These are phyloP conservation scores for Corbicula japonica DNA, from an alignment of 2,888 invertebrate genomes.

Conservation along the genomic window DNA sequence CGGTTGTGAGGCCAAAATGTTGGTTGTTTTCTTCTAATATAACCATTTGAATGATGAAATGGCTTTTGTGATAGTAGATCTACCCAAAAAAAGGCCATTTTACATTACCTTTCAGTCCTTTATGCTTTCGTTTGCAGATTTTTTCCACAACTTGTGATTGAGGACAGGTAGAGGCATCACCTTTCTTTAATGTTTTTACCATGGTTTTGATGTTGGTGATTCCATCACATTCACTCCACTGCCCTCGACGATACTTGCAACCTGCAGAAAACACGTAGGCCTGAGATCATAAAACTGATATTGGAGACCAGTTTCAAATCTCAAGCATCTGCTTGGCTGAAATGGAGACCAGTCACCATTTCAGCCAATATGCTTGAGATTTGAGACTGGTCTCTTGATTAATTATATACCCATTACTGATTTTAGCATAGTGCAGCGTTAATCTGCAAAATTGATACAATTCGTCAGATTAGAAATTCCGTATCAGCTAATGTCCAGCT, in stretches of 20 bases:
- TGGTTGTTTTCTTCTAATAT: no score
- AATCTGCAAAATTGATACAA: no score
- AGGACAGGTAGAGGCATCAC: constrained; percentile 69
- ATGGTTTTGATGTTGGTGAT: constrained; percentile 73
- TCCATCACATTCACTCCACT: constrained; percentile 80
- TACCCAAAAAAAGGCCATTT: no score
- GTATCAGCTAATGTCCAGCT: no score
- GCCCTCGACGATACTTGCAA: constrained; percentile 77
- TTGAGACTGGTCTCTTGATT: neutral
- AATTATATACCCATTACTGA: neutral
- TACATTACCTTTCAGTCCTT: constrained; percentile 40
- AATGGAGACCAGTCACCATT: neutral
- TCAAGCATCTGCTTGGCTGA: neutral
- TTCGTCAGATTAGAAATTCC: no score
- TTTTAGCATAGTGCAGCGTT: neutral
- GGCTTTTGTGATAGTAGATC: no score
- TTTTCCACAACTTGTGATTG: constrained; percentile 71
- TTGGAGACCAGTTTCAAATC: neutral
- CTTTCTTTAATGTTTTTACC: constrained; percentile 72
- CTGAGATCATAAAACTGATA: neutral
- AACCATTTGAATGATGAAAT: no score
- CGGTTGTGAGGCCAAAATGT: no score
- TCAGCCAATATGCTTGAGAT: neutral
- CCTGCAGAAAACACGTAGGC: constrained; percentile 24
- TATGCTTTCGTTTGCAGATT: constrained; percentile 69